Percentiles rank a stretch among this genome's conserved stretches.
Conservation (phyloP, 2,797 vertebrate species). For the Sphenopsis melanotis region DNA sequence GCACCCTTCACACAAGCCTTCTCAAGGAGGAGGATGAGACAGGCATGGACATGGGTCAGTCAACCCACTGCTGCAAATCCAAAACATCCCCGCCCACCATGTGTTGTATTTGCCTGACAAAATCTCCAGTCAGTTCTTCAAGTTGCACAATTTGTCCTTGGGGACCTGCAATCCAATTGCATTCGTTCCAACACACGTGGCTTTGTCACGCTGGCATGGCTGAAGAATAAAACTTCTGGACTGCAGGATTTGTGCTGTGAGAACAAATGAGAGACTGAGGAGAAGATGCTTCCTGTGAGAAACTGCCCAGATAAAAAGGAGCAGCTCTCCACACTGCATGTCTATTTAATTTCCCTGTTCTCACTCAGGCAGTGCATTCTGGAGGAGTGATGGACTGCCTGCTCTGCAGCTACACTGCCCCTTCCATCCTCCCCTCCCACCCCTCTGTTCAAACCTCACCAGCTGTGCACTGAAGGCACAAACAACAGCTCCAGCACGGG, state of each 20-base stretch:
- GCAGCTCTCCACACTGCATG: neutral
- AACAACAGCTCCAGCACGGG: neutral
- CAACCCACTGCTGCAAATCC: neutral
- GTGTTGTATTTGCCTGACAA: neutral
- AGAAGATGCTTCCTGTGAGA: neutral
- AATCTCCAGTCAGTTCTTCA: neutral
- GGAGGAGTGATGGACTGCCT: neutral
- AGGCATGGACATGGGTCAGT: neutral
- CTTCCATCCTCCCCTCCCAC: slow-evolving; percentile 38
- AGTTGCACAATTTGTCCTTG: neutral
- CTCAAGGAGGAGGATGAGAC: neutral
- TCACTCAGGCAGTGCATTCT: neutral
- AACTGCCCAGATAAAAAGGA: neutral
- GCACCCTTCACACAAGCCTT: neutral
- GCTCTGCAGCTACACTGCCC: neutral
- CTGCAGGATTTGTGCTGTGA: neutral
- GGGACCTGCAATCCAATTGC: neutral
- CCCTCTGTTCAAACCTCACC: slow-evolving; percentile 31
- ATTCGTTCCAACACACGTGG: neutral
- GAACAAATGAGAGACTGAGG: neutral
- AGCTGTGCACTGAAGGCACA: neutral
- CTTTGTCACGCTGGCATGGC: neutral
- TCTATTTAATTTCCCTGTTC: slow-evolving; percentile 5
- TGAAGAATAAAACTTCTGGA: neutral
- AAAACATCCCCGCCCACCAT: neutral